Percentiles rank a stretch among this genome's conserved stretches.
These are phyloP conservation scores for Boulengerochromis microlepis DNA, from an alignment of 2,113 vertebrate genomes.

Conservation along the genomic window DNA sequence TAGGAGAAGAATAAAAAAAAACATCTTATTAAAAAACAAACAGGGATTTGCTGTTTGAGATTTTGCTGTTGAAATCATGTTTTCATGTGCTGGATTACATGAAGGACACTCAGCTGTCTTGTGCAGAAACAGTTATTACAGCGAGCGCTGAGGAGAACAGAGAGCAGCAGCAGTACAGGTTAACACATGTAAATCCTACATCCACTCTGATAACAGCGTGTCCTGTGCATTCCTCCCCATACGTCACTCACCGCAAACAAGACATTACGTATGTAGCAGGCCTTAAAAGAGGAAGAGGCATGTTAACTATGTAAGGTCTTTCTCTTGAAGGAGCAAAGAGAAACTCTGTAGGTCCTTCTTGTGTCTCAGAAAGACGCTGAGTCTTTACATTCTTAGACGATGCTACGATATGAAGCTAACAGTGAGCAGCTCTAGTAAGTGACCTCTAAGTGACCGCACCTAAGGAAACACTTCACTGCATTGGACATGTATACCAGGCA, in stretches of 20 bases:
- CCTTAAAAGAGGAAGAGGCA: background rate
- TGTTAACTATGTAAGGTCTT: background rate
- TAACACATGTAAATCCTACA: background rate
- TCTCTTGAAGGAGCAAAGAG: background rate
- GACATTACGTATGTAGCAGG: background rate
- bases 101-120: background rate
- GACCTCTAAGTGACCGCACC: background rate
- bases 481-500: background rate
- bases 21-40: background rate
- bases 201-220: background rate
- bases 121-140: background rate
- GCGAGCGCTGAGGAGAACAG: background rate
- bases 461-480: background rate
- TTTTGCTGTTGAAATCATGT: background rate
- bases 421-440: background rate
- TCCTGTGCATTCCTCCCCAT: background rate
- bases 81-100: background rate
- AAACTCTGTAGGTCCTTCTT: background rate
- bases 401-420: background rate
- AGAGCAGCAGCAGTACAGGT: background rate
- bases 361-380: background rate
- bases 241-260: background rate
- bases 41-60: background rate
- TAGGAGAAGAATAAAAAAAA: background rate
- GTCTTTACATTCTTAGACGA: background rate